Base-by-base conservation (phyloP, 2,113 vertebrate genomes). In the Craseonycteris thonglongyai region DNA sequence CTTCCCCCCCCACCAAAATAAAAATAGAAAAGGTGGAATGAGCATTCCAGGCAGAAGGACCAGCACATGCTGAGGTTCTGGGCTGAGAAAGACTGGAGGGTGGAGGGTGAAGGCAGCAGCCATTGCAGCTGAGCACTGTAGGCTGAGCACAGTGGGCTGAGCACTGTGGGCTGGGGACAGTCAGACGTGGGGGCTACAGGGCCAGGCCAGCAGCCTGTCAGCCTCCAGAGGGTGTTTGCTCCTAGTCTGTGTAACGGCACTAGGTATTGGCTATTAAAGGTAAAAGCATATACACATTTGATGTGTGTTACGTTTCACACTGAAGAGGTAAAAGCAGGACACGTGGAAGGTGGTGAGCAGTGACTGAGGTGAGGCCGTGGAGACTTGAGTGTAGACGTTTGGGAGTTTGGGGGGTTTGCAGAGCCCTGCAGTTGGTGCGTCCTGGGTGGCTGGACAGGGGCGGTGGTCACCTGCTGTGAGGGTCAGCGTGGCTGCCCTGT, bases 31-130 rank as follows among this genome's bases (percentile, higher is more conserved):
- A 49, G 30, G 14, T 6, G 63, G 26, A 49, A 61, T 11, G 49
- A 56, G 35, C 28, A 21, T 33, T 83, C 28, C 9, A 13, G 51
- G 79, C 40, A 22, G 28, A 68, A 38, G 15, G 47, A 49, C 5
- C 8, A 24, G 38, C 5, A 0, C 11, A 3, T 0, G 9, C 30
- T 18, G 28, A 14, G 28, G 49, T 47, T 82, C 15, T 8, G n/a
- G 51, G 68, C 47, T 21, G 33, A 66, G 47, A 18, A 15, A 10
- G 26, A 21, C 56, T 7, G 66, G 42, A 7, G 78, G 30, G 58
- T 24, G 26, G 42, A 56, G 5, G 49, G 18, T 1, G 54, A 4
- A 18, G 35, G 51, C 3, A 35, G 68, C 40, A 35, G 68, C 40
- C 5, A 0, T 15, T 1, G 22, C 4, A 6, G 35, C 9, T n/a